phyloP scores from a whole-genome alignment of 2,888 invertebrate species.

The Amitus sp. region DNA sequence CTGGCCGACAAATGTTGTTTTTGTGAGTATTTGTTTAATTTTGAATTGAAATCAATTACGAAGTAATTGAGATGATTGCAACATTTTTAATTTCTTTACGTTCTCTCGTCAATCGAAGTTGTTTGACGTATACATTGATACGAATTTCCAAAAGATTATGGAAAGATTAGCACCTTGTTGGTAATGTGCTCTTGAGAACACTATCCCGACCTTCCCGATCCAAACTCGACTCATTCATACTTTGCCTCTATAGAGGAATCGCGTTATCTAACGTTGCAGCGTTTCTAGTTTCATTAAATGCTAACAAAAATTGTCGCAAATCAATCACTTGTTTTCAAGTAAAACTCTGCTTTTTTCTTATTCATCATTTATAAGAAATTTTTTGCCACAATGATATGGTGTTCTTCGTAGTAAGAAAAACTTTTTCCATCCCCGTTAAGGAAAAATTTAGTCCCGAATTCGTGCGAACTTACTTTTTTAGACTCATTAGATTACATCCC shows the following conservation, averaged over 20 bases:
- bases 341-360: no score
- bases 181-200: conserved; percentile 32
- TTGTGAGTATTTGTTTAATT: no score
- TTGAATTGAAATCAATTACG: no score
- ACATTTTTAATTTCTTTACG: neutral
- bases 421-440: no score
- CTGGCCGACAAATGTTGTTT: no score
- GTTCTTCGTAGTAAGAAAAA: no score
- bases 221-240: conserved; percentile 38
- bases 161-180: conserved; percentile 29
- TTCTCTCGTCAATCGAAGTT: neutral
- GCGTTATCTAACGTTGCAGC: conserved; percentile 28
- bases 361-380: no score
- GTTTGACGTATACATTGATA: neutral
- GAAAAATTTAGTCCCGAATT: no score
- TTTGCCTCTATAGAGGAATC: conserved; percentile 33
- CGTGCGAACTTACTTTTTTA: no score
- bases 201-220: conserved; percentile 33
- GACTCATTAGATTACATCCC: no score
- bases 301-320: conserved; percentile 23
- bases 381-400: no score
- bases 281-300: conserved; percentile 28
- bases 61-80: no score
- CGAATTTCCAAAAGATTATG: conserved; percentile 1
- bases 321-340: neutral